Evolutionary conservation across 2,113 vertebrate species (phyloP).

Genomic region (Gadus chalcogrammus): DNA sequence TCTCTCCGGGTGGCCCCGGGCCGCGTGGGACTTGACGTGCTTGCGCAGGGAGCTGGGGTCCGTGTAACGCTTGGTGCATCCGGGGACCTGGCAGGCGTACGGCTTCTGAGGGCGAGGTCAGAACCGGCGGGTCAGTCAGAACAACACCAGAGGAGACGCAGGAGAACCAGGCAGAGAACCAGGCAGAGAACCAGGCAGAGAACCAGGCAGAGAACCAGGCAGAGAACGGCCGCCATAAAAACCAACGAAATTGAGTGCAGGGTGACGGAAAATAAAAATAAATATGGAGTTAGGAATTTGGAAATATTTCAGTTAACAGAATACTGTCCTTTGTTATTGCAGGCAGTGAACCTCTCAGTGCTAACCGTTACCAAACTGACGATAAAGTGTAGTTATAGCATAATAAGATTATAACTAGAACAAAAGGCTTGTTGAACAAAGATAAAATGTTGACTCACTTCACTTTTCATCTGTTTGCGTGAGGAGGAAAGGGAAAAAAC

Average conservation of each 20-base stretch:
- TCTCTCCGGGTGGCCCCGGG: slow-evolving; percentile 55
- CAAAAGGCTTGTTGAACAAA: too few species aligned
- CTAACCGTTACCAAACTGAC: too few species aligned
- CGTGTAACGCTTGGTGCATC: slow-evolving; percentile 72
- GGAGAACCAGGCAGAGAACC: too few species aligned
- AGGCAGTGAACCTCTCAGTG: too few species aligned
- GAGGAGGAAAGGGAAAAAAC: not conserved
- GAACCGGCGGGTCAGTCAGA: not conserved
- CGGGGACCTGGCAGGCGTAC: slow-evolving; percentile 70
- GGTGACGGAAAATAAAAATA: not conserved
- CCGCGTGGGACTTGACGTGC: slow-evolving; percentile 67
- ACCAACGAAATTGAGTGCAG: not conserved
- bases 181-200: not conserved
- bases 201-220: too few species aligned
- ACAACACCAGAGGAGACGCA: not conserved
- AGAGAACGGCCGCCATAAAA: not conserved
- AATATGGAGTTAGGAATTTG: not conserved
- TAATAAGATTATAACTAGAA: too few species aligned
- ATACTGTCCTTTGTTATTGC: too few species aligned
- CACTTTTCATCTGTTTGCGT: slow-evolving; percentile 54
- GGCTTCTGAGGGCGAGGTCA: slow-evolving; percentile 58
- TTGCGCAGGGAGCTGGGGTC: slow-evolving; percentile 72
- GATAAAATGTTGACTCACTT: slow-evolving; percentile 5
- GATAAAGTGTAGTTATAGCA: too few species aligned
- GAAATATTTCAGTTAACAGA: too few species aligned